Evolutionary conservation across 2,113 vertebrate species (phyloP).

Genomic region (Ammodytes dubius): DNA sequence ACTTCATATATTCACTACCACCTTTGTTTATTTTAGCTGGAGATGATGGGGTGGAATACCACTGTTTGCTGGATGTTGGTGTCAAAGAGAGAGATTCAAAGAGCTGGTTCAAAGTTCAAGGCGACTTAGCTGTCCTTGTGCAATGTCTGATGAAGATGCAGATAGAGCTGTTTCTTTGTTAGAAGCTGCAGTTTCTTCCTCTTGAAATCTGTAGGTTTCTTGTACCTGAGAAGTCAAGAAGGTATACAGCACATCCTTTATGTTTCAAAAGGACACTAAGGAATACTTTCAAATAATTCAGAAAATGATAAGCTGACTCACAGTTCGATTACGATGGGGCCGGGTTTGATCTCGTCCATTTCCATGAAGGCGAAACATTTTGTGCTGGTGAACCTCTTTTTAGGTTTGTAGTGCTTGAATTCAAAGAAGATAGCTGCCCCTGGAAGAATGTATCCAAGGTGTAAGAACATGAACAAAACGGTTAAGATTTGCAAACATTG

Average conservation of each 20-base stretch:
- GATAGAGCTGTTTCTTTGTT: slow-evolving; percentile 99
- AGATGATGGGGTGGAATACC: slow-evolving; percentile 54
- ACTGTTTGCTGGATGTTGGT: slow-evolving; percentile 57
- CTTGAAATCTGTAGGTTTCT: slow-evolving; percentile 99
- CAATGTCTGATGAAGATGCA: slow-evolving; percentile 96
- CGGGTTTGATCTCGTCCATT: slow-evolving; percentile 98
- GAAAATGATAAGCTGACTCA: slow-evolving; percentile 81
- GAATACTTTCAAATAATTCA: not conserved
- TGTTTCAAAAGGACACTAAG: not conserved
- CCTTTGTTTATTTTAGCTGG: slow-evolving; percentile 65
- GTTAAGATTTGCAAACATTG: not conserved
- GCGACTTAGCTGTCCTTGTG: slow-evolving; percentile 92
- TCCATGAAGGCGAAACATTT: slow-evolving; percentile 99
- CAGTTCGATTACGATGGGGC: slow-evolving; percentile 96
- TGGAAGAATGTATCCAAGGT: slow-evolving; percentile 54
- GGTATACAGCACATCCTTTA: not conserved
- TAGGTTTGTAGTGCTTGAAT: slow-evolving; percentile 99
- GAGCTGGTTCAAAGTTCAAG: slow-evolving; percentile 8
- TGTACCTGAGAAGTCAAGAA: slow-evolving; percentile 88
- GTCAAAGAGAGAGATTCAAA: not conserved
- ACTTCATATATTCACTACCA: slow-evolving; percentile 26
- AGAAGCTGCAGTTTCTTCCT: slow-evolving; percentile 98
- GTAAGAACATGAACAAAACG: not conserved
- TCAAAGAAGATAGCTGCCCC: slow-evolving; percentile 99
- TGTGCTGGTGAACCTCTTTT: slow-evolving; percentile 98